Evolutionary conservation across 1,140 invertebrate genomes (phyloP).

Genomic region (Drosophila ironensis): DNA sequence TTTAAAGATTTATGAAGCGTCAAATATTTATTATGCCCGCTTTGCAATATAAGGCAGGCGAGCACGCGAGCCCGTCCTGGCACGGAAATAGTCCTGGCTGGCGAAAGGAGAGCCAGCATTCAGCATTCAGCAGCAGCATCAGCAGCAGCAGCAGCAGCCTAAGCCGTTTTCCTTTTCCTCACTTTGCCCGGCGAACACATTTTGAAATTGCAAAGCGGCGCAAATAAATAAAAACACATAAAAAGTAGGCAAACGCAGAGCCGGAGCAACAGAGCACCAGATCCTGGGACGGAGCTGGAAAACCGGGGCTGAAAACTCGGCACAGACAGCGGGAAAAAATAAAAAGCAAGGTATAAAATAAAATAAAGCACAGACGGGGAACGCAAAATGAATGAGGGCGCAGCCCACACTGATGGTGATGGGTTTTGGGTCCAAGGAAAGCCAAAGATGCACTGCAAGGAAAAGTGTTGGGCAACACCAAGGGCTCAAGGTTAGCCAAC

Average conservation of each 20-base stretch:
- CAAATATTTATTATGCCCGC: slow-evolving; percentile 82
- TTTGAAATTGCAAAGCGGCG: slow-evolving; percentile 77
- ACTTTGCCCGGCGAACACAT: slow-evolving; percentile 50
- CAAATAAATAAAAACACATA: slow-evolving; percentile 79
- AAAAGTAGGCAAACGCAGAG: slow-evolving; percentile 68
- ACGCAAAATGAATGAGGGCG: slow-evolving; percentile 73
- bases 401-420: slow-evolving; percentile 33
- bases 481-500: too few relatives aligned
- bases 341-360: slow-evolving; percentile 59
- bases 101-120: slow-evolving; percentile 7
- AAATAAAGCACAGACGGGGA: slow-evolving; percentile 36
- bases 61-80: slow-evolving; percentile 66
- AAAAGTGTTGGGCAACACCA: not conserved
- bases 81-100: slow-evolving; percentile 60
- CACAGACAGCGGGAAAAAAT: slow-evolving; percentile 51
- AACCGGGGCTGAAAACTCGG: slow-evolving; percentile 1
- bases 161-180: not conserved
- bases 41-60: slow-evolving; percentile 78
- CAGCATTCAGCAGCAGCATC: slow-evolving; percentile 17
- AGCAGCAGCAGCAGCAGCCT: too few relatives aligned
- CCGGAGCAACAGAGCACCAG: slow-evolving; percentile 4
- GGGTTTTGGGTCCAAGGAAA: slow-evolving; percentile 9
- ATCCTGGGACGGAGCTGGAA: not conserved
- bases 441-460: slow-evolving; percentile 15
- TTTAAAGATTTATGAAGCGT: slow-evolving; percentile 82